Conservation (phyloP, 2,888 invertebrate species). For the Macaria notata region DNA sequence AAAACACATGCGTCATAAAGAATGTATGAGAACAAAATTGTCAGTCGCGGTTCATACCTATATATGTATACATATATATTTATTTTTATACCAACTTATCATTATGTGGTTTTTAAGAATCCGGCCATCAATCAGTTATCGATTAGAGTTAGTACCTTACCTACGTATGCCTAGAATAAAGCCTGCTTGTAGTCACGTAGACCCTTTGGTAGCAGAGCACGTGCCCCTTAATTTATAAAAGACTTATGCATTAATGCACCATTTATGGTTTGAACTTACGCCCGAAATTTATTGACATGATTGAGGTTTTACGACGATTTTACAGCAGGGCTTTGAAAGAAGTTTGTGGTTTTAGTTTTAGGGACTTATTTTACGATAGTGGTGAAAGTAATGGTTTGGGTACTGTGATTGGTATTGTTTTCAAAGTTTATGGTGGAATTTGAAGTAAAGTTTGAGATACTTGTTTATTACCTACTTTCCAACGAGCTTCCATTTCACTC, state of each 20-base stretch:
- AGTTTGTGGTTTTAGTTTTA: no score
- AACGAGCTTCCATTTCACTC: no score
- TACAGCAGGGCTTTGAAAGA: no score
- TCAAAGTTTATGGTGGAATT: no score
- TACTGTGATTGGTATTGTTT: no score
- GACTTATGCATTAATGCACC: constrained; percentile 48
- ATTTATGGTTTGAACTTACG: constrained; percentile 10
- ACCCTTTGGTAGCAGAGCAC: constrained; percentile 48
- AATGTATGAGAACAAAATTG: constrained; percentile 17
- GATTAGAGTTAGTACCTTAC: constrained; percentile 49
- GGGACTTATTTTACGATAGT: neutral
- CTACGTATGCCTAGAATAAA: constrained; percentile 32
- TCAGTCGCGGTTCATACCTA: neutral
- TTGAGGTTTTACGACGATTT: no score
- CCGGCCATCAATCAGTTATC: constrained; percentile 56
- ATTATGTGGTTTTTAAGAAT: constrained; percentile 47
- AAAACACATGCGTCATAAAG: constrained; percentile 10
- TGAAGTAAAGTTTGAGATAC: no score
- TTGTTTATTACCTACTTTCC: no score
- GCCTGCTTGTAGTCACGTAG: constrained; percentile 70
- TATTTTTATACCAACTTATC: constrained; percentile 23
- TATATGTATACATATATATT: constrained; percentile 3
- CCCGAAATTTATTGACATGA: constrained; percentile 1
- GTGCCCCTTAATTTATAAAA: constrained; percentile 52
- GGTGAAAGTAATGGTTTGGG: neutral